Percentiles rank a stretch among this genome's conserved stretches.
These are phyloP conservation scores for Scolopax rusticola DNA, from an alignment of 2,797 vertebrate genomes.

Conservation along the genomic window DNA sequence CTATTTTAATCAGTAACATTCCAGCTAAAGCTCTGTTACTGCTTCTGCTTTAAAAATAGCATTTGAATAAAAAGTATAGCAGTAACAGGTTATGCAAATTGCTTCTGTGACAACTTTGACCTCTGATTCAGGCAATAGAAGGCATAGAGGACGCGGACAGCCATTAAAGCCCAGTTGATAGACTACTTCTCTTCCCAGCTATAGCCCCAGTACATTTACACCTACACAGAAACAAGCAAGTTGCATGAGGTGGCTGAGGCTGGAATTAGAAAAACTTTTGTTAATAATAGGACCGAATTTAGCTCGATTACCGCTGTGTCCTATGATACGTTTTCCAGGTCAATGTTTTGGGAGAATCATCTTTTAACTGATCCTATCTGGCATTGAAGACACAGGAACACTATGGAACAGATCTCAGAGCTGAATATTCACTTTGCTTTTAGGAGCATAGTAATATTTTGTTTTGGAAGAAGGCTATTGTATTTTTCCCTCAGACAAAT, in stretches of 20 bases:
- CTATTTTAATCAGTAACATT: conserved; percentile 32
- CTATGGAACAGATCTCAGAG: neutral
- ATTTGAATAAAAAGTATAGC: conserved; percentile 2
- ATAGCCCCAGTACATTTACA: neutral
- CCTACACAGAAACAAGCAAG: neutral
- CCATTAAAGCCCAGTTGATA: neutral
- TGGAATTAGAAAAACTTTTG: neutral
- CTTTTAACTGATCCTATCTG: neutral
- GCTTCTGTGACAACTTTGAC: neutral
- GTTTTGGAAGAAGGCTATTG: neutral
- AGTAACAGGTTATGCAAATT: neutral
- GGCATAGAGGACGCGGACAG: neutral
- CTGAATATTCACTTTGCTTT: neutral
- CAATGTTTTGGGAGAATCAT: neutral
- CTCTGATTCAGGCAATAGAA: neutral
- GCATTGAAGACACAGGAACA: neutral
- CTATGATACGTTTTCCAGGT: neutral
- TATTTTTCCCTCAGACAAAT: neutral
- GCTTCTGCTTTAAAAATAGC: conserved; percentile 8
- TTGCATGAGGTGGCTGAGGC: neutral
- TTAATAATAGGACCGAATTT: neutral
- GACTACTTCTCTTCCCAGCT: neutral
- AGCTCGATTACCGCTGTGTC: neutral
- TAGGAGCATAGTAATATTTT: neutral
- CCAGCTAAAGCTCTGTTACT: neutral